A percentile compares a stretch with the other conserved stretches of the same genome.
Evolutionary conservation across 2,113 vertebrate genomes (phyloP).

Genomic region (Lepus americanus): DNA sequence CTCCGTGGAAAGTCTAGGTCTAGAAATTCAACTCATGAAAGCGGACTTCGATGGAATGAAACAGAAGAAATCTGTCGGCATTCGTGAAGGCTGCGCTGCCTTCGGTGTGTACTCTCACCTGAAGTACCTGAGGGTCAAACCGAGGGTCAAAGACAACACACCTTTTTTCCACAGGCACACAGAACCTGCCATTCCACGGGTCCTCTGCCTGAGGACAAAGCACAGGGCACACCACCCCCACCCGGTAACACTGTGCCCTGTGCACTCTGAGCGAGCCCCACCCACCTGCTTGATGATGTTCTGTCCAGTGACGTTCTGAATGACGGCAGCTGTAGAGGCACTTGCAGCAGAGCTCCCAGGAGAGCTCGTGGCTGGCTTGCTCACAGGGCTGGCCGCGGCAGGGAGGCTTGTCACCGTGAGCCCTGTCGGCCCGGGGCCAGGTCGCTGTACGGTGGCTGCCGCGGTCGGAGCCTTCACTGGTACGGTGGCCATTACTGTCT

Average conservation of each 20-base stretch:
- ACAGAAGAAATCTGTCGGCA: background rate
- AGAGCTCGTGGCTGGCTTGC: slow-evolving; percentile 91
- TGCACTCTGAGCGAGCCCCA: background rate
- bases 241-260: too few species aligned
- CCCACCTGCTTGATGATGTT: slow-evolving; percentile 97
- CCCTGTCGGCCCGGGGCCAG: slow-evolving; percentile 82
- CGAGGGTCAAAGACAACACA: background rate
- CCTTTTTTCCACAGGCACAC: background rate
- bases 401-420: slow-evolving; percentile 91
- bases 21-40: background rate
- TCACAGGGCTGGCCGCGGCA: slow-evolving; percentile 86
- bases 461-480: slow-evolving; percentile 92
- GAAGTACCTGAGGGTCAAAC: background rate
- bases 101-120: background rate
- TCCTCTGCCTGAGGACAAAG: background rate
- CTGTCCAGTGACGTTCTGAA: slow-evolving; percentile 93
- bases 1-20: background rate
- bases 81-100: background rate
- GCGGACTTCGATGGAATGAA: background rate
- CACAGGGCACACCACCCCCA: too few species aligned
- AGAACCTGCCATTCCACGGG: background rate
- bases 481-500: slow-evolving; percentile 92
- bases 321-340: slow-evolving; percentile 89
- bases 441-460: slow-evolving; percentile 89
- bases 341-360: slow-evolving; percentile 89